Evolutionary conservation across 1,140 invertebrate genomes (phyloP), one percentile per base, ranked within the genome.

Genomic region (Ceratina japonica): DNA sequence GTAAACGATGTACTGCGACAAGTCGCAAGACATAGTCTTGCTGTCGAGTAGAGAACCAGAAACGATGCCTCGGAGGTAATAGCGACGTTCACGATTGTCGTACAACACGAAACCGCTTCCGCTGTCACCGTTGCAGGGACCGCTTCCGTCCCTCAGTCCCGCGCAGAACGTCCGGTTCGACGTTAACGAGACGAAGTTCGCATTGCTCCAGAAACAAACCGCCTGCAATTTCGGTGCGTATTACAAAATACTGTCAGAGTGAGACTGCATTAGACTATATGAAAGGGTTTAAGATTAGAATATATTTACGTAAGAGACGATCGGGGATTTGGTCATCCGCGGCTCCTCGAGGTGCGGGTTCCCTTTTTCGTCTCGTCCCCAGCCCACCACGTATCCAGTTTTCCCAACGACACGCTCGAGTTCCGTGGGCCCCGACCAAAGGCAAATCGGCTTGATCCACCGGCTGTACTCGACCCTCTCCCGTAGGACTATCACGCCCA

Each of bases 131-230:
- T 93, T 92, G 70, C 94, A 95, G 1, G 93, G 93, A 2, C 94
- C 94, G 27, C 1, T 90, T 44, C 94, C 94, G 59, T 93, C 89
- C 79, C 91, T 91, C 49, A 91, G 92, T 18, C 95, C 95, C 27
- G 95, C 95, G 87, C 95, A 96, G 80, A 93, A 95, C 0, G 94
- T 95, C 12, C 89, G 93, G 16, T 93, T 91, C 0, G 94, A 94
- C 0, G 94, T 95, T 3, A 94, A 86, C 7, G 87, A 80, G n/a
- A 91, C 85, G 79, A 94, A 95, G n/a, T 91, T 89, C 0, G 87
- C 70, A 61, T 94, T 92, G 65, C 93, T 94, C 70, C 91, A 89
- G 10, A 93, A 88, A 86, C 95, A 96, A 13, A 89, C 90, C 0
- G 92, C 91, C 63, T 94, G 93, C 37, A 93, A 31, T 73, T 82